Evolutionary conservation across 1,140 invertebrate genomes (phyloP), one percentile per base, ranked within the genome.

Genomic region (Rhopalosiphum maidis): DNA sequence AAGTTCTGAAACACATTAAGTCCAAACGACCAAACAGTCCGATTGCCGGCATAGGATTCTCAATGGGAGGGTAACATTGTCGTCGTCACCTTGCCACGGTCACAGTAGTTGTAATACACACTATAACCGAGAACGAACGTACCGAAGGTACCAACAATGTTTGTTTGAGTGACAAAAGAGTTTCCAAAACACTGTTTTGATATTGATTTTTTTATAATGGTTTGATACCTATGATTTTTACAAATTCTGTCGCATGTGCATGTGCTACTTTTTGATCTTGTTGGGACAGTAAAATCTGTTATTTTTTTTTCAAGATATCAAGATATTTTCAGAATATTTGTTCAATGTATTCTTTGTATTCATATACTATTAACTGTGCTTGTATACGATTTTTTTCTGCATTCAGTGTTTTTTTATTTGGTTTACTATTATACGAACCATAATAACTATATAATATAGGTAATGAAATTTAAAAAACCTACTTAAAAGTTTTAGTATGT

Each of bases 11-110:
- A n/a, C 96, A 98, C 95, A 96, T 98, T 87, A 96, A 96, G 60
- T 95, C 95, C 93, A 95, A 95, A 87, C 95, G 96, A 94, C 97
- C 97, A 5, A 95, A 96, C 94, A 96, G 96, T 41, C 97, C 97
- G 93, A 95, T 98, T 60, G 96, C 97, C 91, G 98, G 97, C 25
- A 96, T 96, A 21, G 98, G 98, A 43, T 97, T 98, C 94, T 98
- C 98, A 25, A 97, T 98, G 95, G 98, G 98, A 95, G 97, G 97
- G 95, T 95, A 94, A 94, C 94, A 94, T 90, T 93, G 55, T 91
- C 41, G 37, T 54, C 48, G 48, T 37, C 48, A 54, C 87, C n/a
- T 89, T 54, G 87, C 48, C 43, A 89, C 43, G 87, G 87, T 22
- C 46, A 87, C 46, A 54, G 87, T 89, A 89, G 87, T 48, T 89